Conservation (phyloP, 2,888 invertebrate species). For the Dynastes maya region DNA sequence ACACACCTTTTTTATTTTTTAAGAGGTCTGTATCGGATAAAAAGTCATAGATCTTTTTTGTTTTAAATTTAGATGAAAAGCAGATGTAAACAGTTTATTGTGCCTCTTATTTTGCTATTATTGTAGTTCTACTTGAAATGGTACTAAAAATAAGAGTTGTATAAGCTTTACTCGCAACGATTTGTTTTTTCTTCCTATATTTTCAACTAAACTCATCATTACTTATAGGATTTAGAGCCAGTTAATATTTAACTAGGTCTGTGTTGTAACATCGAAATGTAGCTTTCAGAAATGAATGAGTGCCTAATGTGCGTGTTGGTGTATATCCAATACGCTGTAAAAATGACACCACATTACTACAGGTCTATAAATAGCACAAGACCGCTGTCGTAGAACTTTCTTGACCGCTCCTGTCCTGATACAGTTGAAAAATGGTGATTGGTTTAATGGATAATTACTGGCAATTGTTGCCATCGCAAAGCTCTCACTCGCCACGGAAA, state of each 20-base stretch:
- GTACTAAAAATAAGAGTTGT: too few species aligned
- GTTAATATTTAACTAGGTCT: background rate
- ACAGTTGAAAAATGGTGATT: constrained; percentile 26
- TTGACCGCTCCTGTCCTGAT: constrained; percentile 28
- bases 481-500: constrained; percentile 9
- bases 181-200: too few species aligned
- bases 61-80: too few species aligned
- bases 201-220: too few species aligned
- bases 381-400: constrained; percentile 12
- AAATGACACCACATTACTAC: constrained; percentile 32
- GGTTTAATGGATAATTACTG: constrained; percentile 34
- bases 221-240: too few species aligned
- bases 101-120: too few species aligned
- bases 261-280: background rate
- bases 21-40: too few species aligned
- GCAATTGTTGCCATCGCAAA: constrained; percentile 31
- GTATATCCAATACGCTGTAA: background rate
- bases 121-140: too few species aligned
- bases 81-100: too few species aligned
- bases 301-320: background rate
- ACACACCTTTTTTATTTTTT: too few species aligned
- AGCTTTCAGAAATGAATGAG: background rate
- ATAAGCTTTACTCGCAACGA: too few species aligned
- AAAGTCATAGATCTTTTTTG: too few species aligned
- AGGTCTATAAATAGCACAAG: constrained; percentile 15